phyloP scores from a whole-genome alignment of 2,797 vertebrate species.

The Pyrocephalus nanus region DNA sequence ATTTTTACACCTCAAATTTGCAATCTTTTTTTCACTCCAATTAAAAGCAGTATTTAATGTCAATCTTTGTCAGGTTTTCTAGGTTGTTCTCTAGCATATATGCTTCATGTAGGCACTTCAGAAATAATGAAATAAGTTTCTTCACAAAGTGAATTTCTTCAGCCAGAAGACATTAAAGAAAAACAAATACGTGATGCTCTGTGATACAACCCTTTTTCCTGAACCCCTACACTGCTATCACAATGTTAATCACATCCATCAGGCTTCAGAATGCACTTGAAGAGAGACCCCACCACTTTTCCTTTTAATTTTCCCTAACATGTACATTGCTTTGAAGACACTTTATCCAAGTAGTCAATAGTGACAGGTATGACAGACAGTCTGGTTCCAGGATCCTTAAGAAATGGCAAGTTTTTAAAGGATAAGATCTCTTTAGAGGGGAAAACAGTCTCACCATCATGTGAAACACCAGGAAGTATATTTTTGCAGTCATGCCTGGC shows the following conservation, averaged over 20 bases:
- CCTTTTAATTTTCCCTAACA: background rate
- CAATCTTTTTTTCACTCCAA: background rate
- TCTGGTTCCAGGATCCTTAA: background rate
- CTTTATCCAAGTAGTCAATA: background rate
- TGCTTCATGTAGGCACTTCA: background rate
- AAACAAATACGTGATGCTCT: background rate
- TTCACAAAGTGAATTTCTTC: background rate
- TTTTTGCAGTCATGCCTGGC: background rate
- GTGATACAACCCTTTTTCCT: background rate
- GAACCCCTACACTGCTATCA: background rate
- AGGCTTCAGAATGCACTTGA: background rate
- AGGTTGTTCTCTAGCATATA: background rate
- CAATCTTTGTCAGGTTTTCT: background rate
- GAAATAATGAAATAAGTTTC: background rate
- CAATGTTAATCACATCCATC: background rate
- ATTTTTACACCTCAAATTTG: background rate
- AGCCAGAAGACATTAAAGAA: background rate
- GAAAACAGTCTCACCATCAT: background rate
- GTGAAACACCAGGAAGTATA: background rate
- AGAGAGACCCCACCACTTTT: background rate
- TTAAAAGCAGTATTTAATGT: background rate
- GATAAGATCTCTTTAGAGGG: accelerated
- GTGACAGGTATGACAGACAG: background rate
- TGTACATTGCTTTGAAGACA: background rate
- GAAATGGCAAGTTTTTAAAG: background rate